Percentiles rank a stretch among this genome's conserved stretches.
These are phyloP conservation scores for Zaprionus gabonicus DNA, from an alignment of 1,140 invertebrate species.

Conservation along the genomic window DNA sequence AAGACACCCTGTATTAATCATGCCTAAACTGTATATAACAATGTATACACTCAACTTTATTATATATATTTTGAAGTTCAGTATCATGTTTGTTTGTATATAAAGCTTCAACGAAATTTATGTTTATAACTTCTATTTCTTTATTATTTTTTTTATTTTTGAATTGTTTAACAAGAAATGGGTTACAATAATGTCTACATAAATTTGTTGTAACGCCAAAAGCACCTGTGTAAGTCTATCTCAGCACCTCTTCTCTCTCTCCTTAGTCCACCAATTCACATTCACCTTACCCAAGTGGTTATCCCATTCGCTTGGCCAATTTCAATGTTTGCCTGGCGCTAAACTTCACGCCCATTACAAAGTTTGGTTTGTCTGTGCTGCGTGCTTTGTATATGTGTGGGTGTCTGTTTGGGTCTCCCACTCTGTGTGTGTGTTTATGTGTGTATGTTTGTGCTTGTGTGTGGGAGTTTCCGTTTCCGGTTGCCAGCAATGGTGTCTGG, in stretches of 20 bases:
- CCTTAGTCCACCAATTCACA: not conserved
- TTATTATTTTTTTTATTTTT: not conserved
- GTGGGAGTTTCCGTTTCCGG: slow-evolving; percentile 41
- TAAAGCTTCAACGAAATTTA: not conserved
- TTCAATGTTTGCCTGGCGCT: not conserved
- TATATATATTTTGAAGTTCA: no score
- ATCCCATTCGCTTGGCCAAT: slow-evolving; percentile 8
- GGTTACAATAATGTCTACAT: not conserved
- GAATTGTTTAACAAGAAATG: not conserved
- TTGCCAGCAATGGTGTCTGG: slow-evolving; percentile 15
- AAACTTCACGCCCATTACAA: slow-evolving; percentile 15
- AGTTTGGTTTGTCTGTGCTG: slow-evolving; percentile 17
- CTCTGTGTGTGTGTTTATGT: not conserved
- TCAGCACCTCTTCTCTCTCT: not conserved
- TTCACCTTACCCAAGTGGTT: not conserved
- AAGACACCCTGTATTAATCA: no score
- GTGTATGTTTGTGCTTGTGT: slow-evolving; percentile 8
- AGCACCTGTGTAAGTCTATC: not conserved
- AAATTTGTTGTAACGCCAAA: not conserved
- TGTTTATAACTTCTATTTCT: not conserved
- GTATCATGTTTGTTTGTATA: no score
- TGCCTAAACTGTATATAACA: no score
- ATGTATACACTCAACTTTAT: no score
- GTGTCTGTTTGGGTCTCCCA: not conserved
- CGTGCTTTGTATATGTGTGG: not conserved